A percentile compares a stretch with the other conserved stretches of the same genome.
Conservation (phyloP, 1,140 invertebrate genomes). For the Drosophila ercepeae region DNA sequence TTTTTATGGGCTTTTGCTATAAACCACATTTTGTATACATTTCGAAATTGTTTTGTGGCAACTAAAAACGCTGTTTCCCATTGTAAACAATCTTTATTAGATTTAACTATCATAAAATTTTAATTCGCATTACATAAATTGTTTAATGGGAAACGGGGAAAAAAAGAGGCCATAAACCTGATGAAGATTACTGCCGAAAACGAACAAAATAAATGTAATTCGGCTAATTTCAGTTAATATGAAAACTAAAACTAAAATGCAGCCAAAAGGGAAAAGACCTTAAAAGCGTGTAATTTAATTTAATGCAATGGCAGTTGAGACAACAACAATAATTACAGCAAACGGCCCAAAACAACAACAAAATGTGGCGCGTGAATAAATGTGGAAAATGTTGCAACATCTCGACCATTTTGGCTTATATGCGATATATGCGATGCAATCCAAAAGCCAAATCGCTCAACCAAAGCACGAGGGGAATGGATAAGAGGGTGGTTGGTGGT, state of each 20-base stretch:
- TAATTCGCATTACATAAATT: conserved; percentile 41
- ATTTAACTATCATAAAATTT: conserved; percentile 12
- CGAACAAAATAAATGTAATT: conserved; percentile 47
- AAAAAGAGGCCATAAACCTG: conserved; percentile 34
- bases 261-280: conserved; percentile 51
- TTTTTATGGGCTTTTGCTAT: too few relatives aligned
- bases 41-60: conserved; percentile 1
- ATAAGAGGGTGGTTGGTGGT: background rate
- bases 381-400: conserved; percentile 64
- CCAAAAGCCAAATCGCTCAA: conserved; percentile 52
- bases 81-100: conserved; percentile 28
- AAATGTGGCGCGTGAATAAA: conserved; percentile 57
- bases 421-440: conserved; percentile 53
- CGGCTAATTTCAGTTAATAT: conserved; percentile 56
- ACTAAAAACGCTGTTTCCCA: conserved; percentile 10
- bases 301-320: conserved; percentile 40
- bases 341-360: conserved; percentile 34
- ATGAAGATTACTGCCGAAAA: conserved; percentile 27
- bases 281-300: conserved; percentile 64
- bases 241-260: conserved; percentile 38
- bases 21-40: background rate
- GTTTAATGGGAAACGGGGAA: conserved; percentile 30
- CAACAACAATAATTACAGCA: conserved; percentile 33
- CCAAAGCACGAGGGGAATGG: background rate
- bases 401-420: conserved; percentile 54